Evolutionary conservation across 2,888 invertebrate genomes (phyloP).

Genomic region (Machimus atricapillus): DNA sequence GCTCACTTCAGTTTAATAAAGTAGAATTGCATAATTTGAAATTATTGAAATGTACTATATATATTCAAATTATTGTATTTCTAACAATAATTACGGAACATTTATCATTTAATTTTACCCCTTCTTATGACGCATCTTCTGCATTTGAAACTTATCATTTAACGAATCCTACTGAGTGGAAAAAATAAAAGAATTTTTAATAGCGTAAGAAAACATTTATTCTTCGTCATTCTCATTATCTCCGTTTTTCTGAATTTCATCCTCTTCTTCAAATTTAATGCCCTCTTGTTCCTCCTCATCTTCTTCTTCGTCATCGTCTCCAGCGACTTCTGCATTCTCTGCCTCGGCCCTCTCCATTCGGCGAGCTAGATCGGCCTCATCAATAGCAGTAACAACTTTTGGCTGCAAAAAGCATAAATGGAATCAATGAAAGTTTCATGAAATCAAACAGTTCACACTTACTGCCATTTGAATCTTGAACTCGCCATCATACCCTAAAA

Average conservation of each 20-base stretch:
- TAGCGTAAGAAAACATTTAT: constrained; percentile 25
- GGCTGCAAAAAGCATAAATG: constrained; percentile 67
- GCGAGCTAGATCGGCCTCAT: constrained; percentile 93
- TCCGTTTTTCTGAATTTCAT: constrained; percentile 51
- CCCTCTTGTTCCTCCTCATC: constrained; percentile 68
- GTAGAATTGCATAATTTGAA: too few relatives aligned
- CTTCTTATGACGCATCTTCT: too few relatives aligned
- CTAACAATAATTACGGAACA: too few relatives aligned
- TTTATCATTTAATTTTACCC: too few relatives aligned
- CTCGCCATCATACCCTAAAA: constrained; percentile 84
- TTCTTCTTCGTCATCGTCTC: constrained; percentile 87
- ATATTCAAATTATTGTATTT: too few relatives aligned
- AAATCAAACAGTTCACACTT: constrained; percentile 59
- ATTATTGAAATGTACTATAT: too few relatives aligned
- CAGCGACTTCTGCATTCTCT: constrained; percentile 93
- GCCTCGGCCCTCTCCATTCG: constrained; percentile 94
- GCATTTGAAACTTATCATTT: too few relatives aligned
- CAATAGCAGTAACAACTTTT: constrained; percentile 97
- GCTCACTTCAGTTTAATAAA: too few relatives aligned
- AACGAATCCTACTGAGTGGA: background rate
- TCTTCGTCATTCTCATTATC: constrained; percentile 41
- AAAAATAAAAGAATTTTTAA: background rate
- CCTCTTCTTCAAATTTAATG: constrained; percentile 61
- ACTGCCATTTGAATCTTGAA: constrained; percentile 95
- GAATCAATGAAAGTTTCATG: background rate